phyloP scores from a whole-genome alignment of 1,140 invertebrate genomes.

The Drosophila nannoptera region DNA sequence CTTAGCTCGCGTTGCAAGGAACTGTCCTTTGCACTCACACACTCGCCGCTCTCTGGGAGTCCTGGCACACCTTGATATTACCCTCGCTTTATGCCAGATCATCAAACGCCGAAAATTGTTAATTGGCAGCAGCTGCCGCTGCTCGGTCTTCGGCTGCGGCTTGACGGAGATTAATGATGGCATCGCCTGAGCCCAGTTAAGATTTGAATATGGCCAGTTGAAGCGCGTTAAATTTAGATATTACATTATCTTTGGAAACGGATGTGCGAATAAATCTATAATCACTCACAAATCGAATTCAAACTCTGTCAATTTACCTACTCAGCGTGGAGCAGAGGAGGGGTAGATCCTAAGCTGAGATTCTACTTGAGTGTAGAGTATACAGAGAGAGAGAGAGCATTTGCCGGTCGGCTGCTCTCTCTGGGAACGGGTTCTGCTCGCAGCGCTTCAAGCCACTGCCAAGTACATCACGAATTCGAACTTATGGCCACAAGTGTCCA shows the following conservation, averaged over 20 bases:
- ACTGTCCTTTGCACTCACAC: conserved; percentile 7
- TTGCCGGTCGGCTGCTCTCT: too few relatives aligned
- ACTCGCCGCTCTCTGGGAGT: conserved; percentile 7
- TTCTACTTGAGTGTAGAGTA: too few relatives aligned
- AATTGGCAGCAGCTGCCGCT: conserved; percentile 35
- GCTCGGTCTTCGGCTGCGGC: conserved; percentile 11
- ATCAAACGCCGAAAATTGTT: conserved; percentile 6
- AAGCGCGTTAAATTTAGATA: conserved; percentile 37
- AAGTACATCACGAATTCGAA: conserved; percentile 32
- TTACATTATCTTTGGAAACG: conserved; percentile 33
- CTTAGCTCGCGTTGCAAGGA: conserved; percentile 40
- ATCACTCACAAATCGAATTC: background rate
- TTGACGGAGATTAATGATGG: conserved; percentile 41
- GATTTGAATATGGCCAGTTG: conserved; percentile 11
- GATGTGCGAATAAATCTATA: conserved; percentile 10
- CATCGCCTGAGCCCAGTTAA: conserved; percentile 3
- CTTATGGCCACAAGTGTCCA: conserved; percentile 23
- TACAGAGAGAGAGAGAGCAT: too few relatives aligned
- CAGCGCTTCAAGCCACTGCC: conserved; percentile 7
- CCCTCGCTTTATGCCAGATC: background rate
- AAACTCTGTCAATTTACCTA: too few relatives aligned
- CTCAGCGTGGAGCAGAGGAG: too few relatives aligned
- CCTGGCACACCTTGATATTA: background rate
- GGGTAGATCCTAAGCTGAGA: too few relatives aligned
- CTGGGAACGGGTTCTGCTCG: background rate